Evolutionary conservation across 2,113 vertebrate genomes (phyloP).

Genomic region (Solenodon paradoxus): DNA sequence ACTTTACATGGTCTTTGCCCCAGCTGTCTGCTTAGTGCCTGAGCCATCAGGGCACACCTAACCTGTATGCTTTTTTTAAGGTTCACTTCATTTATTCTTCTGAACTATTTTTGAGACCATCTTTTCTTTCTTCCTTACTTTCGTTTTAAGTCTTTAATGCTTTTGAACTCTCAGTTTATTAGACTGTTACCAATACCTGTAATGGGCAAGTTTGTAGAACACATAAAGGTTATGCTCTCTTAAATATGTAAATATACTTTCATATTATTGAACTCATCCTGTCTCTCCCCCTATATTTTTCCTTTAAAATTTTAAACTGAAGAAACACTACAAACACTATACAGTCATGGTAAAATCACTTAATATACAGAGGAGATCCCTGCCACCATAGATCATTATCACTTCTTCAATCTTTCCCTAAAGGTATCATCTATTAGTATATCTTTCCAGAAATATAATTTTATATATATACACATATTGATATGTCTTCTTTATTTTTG

Average conservation of each 20-base stretch:
- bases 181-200: neutral
- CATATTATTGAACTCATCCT: neutral
- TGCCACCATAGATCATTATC: neutral
- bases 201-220: neutral
- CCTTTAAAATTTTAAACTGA: neutral
- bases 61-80: neutral
- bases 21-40: too few relatives aligned
- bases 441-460: conserved; percentile 13
- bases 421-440: neutral
- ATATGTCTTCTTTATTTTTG: conserved; percentile 13
- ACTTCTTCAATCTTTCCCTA: neutral
- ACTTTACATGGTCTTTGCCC: too few relatives aligned
- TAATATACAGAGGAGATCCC: neutral
- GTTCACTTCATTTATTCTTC: neutral
- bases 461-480: neutral
- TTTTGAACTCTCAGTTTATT: conserved; percentile 2
- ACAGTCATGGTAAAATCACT: neutral
- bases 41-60: too few relatives aligned
- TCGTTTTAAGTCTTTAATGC: neutral
- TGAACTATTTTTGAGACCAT: neutral
- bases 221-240: neutral
- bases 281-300: neutral
- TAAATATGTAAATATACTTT: conserved; percentile 5
- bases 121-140: neutral
- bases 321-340: neutral